phyloP scores from a whole-genome alignment of 2,797 vertebrate species.

The Hafferia zeledoni region DNA sequence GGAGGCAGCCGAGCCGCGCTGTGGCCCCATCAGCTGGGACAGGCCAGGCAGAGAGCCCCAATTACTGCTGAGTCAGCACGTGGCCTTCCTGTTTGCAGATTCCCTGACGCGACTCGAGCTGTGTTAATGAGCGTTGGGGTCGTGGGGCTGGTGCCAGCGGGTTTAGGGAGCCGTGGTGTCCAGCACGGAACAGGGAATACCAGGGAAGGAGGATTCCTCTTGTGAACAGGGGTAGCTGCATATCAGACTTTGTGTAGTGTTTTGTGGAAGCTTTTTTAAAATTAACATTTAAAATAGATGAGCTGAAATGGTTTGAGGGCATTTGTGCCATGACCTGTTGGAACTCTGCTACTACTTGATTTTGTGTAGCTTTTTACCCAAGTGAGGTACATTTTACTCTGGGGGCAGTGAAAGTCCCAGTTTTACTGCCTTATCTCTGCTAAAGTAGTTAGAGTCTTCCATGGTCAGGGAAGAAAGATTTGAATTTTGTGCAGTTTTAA shows the following conservation, averaged over 20 bases:
- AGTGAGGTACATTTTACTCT: background rate
- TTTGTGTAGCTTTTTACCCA: background rate
- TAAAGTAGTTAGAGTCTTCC: background rate
- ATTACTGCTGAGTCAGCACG: constrained; percentile 61
- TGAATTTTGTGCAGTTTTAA: background rate
- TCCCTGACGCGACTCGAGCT: background rate
- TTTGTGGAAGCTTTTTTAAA: background rate
- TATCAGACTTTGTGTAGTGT: rapidly evolving
- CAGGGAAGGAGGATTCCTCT: background rate
- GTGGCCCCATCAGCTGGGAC: background rate
- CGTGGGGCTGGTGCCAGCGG: background rate
- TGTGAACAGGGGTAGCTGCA: background rate
- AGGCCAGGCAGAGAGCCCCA: background rate
- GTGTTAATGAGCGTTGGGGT: background rate
- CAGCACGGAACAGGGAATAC: background rate
- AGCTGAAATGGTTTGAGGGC: background rate
- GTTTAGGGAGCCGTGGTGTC: background rate
- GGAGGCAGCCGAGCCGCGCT: background rate
- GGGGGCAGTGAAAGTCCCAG: background rate
- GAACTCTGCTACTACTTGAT: background rate
- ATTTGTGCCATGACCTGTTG: background rate
- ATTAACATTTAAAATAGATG: background rate
- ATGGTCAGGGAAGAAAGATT: background rate
- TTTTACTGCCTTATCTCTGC: background rate
- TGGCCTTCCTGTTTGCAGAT: constrained; percentile 23